Evolutionary conservation across 2,888 invertebrate species (phyloP).

Genomic region (Leptopilina drosophilae): DNA sequence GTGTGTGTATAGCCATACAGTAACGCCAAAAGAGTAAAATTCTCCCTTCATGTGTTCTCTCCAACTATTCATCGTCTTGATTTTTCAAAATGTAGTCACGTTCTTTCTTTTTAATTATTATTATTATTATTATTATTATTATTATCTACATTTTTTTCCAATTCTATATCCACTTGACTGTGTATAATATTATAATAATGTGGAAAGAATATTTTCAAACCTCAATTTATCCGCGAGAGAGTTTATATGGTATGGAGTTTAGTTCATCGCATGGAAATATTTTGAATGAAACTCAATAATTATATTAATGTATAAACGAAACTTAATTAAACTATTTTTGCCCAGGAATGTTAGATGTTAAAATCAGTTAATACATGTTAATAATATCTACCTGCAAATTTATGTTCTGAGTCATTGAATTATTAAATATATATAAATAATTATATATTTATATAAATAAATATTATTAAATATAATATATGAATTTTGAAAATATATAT

Average conservation of each 20-base stretch:
- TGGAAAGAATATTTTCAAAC: no score
- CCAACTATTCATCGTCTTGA: slow-evolving; percentile 14
- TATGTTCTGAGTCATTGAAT: no score
- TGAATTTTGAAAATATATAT: no score
- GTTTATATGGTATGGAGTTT: no score
- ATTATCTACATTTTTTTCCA: background rate
- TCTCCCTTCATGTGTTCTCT: slow-evolving; percentile 5
- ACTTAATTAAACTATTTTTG: background rate
- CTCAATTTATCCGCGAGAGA: background rate
- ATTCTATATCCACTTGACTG: no score
- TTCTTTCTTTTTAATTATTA: slow-evolving; percentile 8
- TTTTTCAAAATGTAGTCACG: slow-evolving; percentile 6
- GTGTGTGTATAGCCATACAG: background rate
- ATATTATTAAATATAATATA: no score
- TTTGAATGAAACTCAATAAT: background rate
- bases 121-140: no score
- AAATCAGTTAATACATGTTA: background rate
- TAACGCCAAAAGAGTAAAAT: slow-evolving; percentile 3
- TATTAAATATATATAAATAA: no score
- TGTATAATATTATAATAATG: no score
- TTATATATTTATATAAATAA: no score
- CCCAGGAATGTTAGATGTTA: background rate
- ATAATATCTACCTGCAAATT: no score
- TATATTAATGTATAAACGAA: background rate
- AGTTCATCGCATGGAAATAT: background rate